phyloP scores from a whole-genome alignment of 2,888 invertebrate species.

The Pachydiplax longipennis region DNA sequence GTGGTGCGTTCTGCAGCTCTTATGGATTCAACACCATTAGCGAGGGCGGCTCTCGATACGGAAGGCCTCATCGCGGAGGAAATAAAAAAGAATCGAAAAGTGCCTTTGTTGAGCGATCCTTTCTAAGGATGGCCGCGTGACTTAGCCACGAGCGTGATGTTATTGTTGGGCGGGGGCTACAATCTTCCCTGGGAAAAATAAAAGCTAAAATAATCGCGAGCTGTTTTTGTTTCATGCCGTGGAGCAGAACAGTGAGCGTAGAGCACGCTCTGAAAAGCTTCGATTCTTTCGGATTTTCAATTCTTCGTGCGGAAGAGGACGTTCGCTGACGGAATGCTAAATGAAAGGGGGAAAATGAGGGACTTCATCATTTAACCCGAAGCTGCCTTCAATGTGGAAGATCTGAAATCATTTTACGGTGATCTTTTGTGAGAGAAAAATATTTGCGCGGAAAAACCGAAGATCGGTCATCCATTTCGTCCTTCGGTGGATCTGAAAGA shows the following conservation, averaged over 20 bases:
- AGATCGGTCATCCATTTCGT: too few relatives aligned
- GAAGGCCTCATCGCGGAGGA: background rate
- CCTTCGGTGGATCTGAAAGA: too few relatives aligned
- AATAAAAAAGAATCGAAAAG: slow-evolving; percentile 12
- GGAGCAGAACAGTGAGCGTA: slow-evolving; percentile 12
- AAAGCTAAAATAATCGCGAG: background rate
- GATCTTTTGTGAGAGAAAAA: too few relatives aligned
- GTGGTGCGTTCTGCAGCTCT: background rate
- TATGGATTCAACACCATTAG: background rate
- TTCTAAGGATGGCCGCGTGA: slow-evolving; percentile 25
- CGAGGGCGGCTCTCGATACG: slow-evolving; percentile 13
- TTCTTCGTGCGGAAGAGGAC: background rate
- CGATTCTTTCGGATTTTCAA: background rate
- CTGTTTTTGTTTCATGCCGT: background rate
- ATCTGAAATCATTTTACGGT: too few relatives aligned
- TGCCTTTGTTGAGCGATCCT: slow-evolving; percentile 3
- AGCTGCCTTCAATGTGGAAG: too few relatives aligned
- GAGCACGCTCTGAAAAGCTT: slow-evolving; percentile 23
- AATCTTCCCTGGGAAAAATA: background rate
- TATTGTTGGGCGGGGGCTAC: background rate
- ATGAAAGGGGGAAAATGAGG: too few relatives aligned
- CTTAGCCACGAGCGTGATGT: slow-evolving; percentile 2
- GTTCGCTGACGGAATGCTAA: too few relatives aligned
- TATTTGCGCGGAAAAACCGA: too few relatives aligned
- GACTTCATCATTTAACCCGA: too few relatives aligned